These are phyloP conservation scores for Dryococelus australis DNA, from an alignment of 2,888 invertebrate genomes.

Conservation along the genomic window DNA sequence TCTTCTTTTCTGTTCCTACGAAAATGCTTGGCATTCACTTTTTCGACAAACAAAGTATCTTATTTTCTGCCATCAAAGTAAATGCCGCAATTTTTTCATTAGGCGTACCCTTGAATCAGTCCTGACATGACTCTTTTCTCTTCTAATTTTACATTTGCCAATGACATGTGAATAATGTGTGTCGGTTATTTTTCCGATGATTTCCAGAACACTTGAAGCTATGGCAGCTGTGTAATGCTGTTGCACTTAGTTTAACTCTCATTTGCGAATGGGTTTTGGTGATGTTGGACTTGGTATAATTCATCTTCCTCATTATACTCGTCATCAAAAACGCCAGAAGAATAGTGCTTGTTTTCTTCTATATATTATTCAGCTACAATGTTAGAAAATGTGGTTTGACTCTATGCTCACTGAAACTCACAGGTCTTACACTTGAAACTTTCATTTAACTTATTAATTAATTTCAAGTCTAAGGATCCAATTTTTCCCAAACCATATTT, in stretches of 20 bases:
- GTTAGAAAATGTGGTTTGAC: no score
- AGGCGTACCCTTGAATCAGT: not conserved
- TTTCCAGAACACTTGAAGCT: not conserved
- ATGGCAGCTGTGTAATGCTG: not conserved
- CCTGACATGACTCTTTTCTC: not conserved
- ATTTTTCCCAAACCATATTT: not conserved
- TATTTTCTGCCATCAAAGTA: slow-evolving; percentile 13
- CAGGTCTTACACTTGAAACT: not conserved
- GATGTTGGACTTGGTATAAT: not conserved
- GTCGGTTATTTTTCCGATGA: not conserved
- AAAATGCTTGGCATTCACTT: no score
- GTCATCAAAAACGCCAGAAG: not conserved
- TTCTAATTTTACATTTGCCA: not conserved
- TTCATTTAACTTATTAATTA: not conserved
- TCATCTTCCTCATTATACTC: not conserved
- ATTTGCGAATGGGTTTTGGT: not conserved
- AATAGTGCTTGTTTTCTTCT: not conserved
- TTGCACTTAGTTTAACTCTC: no score
- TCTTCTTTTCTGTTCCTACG: no score
- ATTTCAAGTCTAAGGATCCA: not conserved
- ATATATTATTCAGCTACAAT: no score
- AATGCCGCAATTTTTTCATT: no score
- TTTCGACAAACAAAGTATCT: no score
- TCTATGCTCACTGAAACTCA: not conserved
- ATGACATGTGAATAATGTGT: not conserved